A percentile compares a stretch with the other conserved stretches of the same genome.
These are phyloP conservation scores for Diloba caeruleocephala DNA, from an alignment of 2,888 invertebrate species.

Conservation along the genomic window DNA sequence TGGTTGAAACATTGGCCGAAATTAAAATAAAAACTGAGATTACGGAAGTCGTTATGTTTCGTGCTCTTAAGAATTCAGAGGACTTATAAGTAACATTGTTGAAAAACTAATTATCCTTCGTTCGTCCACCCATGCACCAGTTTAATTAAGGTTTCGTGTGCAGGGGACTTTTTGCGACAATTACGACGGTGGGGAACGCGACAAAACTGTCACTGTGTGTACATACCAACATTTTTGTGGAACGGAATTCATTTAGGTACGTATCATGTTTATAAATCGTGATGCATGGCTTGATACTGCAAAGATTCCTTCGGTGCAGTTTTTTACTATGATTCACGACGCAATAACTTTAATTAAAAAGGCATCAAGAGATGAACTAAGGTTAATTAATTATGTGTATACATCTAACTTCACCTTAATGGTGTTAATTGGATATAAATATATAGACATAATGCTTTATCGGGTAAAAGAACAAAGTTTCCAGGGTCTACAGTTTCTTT, in stretches of 20 bases:
- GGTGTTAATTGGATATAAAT: not conserved
- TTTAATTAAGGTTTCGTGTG: conserved; percentile 51
- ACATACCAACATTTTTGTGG: conserved; percentile 40
- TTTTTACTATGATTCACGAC: not conserved
- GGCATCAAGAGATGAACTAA: not conserved
- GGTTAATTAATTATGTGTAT: not conserved
- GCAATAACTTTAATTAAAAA: not conserved
- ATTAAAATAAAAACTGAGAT: too few species aligned
- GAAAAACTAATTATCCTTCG: too few species aligned
- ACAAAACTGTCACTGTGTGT: conserved; percentile 37
- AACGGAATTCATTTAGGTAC: conserved; percentile 17
- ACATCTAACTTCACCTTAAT: not conserved
- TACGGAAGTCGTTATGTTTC: too few species aligned
- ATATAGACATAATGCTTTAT: not conserved
- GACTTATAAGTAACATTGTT: too few species aligned
- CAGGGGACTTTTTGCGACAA: conserved; percentile 64
- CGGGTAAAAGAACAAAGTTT: conserved; percentile 6
- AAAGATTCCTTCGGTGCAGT: too few species aligned
- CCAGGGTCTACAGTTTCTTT: conserved; percentile 2
- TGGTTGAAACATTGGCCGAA: too few species aligned
- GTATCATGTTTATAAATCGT: conserved; percentile 1
- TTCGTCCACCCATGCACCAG: conserved; percentile 25
- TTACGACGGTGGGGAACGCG: conserved; percentile 58
- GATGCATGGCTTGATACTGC: conserved; percentile 5
- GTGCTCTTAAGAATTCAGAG: too few species aligned